Base-by-base conservation (phyloP, 1,140 invertebrate genomes). In the Pseudomyrmex sp. region DNA sequence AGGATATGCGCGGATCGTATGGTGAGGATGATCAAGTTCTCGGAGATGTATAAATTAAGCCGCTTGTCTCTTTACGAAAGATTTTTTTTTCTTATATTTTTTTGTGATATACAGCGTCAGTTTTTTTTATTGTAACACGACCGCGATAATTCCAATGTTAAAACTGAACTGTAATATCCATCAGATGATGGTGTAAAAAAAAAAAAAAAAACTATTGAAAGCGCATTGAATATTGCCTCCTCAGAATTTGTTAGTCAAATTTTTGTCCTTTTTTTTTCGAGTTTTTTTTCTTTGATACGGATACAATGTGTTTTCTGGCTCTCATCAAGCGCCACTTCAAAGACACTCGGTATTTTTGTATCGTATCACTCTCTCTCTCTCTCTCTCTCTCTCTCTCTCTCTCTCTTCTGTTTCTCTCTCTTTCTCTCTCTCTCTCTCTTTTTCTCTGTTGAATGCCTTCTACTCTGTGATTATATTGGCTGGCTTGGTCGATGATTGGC, bases 401-500 rank as follows among this genome's bases (percentile, higher is more conserved):
- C 35, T 35, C 35, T 35, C 35, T 26, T 26, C 26, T 26, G 26
- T 26, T 26, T 35, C 35, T 35, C 35, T 35, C 35, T 35, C 35
- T 35, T 7, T 35, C 5, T 35, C 26, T 35, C 26, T 35, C 5
- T 35, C 26, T 35, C 35, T 35, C 35, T 35, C 5, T 35, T 35
- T 89, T 59, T 86, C 68, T 83, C 74, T 86, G 68, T 80, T 89
- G 87, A 86, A 89, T 89, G 88, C 72, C 70, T 35, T 35, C 80
- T 89, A 83, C 58, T 89, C 74, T 89, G 80, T 80, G 84, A 83
- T 73, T 89, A 35, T 35, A 85, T 85, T 89, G 85, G 88, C 82
- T 89, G 85, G 91, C 90, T 92, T 91, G 88, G 88, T 85, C 89
- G 82, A 90, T 90, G 87, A 91, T 91, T 92, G 88, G 89, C 90